These are phyloP conservation scores for Trypoxylon attenuatum DNA, from an alignment of 2,888 invertebrate genomes.

Conservation along the genomic window DNA sequence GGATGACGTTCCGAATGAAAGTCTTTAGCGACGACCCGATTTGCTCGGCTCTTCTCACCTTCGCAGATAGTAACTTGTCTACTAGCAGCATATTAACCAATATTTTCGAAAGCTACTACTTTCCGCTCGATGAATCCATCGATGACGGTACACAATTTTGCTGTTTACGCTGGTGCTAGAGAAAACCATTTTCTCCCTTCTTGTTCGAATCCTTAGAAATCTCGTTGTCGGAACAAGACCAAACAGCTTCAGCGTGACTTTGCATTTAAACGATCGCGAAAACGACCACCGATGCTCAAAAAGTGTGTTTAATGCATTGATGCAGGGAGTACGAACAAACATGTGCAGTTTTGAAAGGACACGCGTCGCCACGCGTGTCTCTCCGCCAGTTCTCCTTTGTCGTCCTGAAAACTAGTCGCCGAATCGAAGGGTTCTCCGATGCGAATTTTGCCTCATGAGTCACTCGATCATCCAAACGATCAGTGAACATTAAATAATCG, in stretches of 20 bases:
- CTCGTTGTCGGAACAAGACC: no score
- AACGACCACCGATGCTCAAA: no score
- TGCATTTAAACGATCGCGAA: no score
- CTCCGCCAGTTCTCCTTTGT: conserved; percentile 15
- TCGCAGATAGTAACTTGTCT: no score
- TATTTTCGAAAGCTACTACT: conserved; percentile 43
- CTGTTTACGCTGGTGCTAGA: conserved; percentile 21
- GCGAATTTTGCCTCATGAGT: conserved; percentile 20
- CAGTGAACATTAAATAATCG: no score
- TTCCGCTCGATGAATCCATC: conserved; percentile 45
- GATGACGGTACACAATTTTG: conserved; percentile 13
- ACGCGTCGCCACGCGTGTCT: conserved; percentile 36
- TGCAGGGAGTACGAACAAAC: conserved; percentile 14
- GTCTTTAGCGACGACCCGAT: no score
- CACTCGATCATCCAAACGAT: not conserved
- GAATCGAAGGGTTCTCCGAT: not conserved
- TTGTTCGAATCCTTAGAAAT: no score
- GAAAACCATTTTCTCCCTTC: conserved; percentile 36
- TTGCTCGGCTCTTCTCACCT: no score
- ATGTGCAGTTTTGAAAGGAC: conserved; percentile 31
- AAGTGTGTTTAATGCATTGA: no score
- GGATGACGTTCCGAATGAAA: no score
- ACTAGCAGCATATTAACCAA: not conserved
- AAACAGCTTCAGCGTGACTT: no score
- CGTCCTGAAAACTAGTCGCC: not conserved